Conservation (phyloP, 2,113 vertebrate genomes). For the Cyrtonyx montezumae region DNA sequence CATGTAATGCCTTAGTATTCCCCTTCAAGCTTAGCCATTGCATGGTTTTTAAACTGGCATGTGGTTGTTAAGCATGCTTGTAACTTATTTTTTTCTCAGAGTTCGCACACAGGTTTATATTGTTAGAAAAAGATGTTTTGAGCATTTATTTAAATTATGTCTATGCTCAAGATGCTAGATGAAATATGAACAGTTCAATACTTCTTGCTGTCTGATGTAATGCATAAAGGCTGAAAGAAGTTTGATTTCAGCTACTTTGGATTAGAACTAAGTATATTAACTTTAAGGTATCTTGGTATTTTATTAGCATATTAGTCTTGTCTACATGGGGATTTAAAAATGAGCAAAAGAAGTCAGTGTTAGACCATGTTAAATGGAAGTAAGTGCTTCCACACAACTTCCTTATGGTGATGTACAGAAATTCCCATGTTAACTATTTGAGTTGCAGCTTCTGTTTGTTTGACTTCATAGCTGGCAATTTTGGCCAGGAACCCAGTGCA, state of each 20-base stretch:
- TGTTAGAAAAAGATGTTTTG: not conserved
- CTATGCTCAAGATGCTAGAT: not conserved
- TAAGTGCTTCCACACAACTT: not conserved
- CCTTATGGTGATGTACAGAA: not conserved
- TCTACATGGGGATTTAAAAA: not conserved
- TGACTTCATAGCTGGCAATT: not conserved
- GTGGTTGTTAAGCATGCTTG: not conserved
- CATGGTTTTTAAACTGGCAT: not conserved
- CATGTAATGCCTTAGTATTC: not conserved
- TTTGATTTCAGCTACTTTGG: not conserved
- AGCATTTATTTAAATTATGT: not conserved
- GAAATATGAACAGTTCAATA: not conserved
- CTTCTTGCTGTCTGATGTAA: not conserved
- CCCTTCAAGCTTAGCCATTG: not conserved
- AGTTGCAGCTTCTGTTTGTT: not conserved
- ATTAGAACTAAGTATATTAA: not conserved
- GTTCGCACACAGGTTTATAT: not conserved
- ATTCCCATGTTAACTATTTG: constrained; percentile 30
- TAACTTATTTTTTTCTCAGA: constrained; percentile 19
- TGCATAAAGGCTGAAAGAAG: not conserved
- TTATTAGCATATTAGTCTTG: not conserved
- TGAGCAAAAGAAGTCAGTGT: not conserved
- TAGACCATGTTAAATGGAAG: not conserved
- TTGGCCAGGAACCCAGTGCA: not conserved
- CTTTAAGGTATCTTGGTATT: not conserved